Percentiles rank a stretch among this genome's conserved stretches.
phyloP scores from a whole-genome alignment of 2,888 invertebrate genomes.

The Orthonychiurus folsomi region DNA sequence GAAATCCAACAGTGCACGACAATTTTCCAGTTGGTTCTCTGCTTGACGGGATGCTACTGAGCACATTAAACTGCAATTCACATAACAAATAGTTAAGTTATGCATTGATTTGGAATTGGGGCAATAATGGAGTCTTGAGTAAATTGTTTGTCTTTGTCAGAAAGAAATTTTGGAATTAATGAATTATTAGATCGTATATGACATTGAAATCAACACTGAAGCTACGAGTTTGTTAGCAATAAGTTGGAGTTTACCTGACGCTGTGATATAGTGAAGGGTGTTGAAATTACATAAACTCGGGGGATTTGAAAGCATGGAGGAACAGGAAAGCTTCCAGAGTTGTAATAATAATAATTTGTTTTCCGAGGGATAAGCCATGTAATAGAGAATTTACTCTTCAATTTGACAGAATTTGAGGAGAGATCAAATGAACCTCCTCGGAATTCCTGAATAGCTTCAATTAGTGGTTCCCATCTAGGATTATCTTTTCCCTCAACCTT shows the following conservation, averaged over 20 bases:
- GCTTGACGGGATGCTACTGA: conserved; percentile 4
- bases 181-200: too few relatives aligned
- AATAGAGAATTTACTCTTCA: conserved; percentile 6
- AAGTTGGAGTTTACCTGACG: not conserved
- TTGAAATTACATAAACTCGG: conserved; percentile 2
- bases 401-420: not conserved
- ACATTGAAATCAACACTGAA: too few relatives aligned
- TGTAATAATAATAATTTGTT: conserved; percentile 6
- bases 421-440: conserved; percentile 2
- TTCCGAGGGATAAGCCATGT: conserved; percentile 8
- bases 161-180: too few relatives aligned
- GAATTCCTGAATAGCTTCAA: conserved; percentile 11
- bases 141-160: not conserved
- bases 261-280: not conserved
- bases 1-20: conserved; percentile 8
- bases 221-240: too few relatives aligned
- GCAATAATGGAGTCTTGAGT: too few relatives aligned
- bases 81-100: too few relatives aligned
- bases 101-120: not conserved
- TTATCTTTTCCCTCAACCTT: conserved; percentile 10
- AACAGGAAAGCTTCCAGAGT: conserved; percentile 10
- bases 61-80: conserved; percentile 9
- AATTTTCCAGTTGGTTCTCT: conserved; percentile 5
- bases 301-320: conserved; percentile 10
- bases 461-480: not conserved